Evolutionary conservation across 2,113 vertebrate species (phyloP), one percentile per base, ranked within the genome.

Genomic region (Oncorhynchus keta): DNA sequence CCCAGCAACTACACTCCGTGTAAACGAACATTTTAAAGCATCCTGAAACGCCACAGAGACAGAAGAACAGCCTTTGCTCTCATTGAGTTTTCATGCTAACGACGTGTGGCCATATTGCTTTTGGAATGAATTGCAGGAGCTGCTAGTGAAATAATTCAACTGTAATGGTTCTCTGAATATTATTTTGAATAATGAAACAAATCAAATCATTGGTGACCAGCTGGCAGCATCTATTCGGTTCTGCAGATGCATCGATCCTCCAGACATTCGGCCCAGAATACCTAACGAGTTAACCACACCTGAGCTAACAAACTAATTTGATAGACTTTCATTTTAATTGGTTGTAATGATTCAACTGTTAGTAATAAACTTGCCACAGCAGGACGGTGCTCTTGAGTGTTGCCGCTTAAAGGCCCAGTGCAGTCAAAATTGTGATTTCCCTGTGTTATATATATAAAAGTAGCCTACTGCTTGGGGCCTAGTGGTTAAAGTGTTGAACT

Each of bases 191-290:
- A 83, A 86, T 75, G 68, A 79, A 84, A 76, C 35, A 72, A 51
- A 71, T 26, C 24, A n/a, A 80, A 87, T 88, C 73, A 72, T 82
- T 77, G 77, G 81, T 85, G 74, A 71, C 12, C 6, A 45, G 69
- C 69, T 28, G 28, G 22, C 39, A n/a, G 24, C 69, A 51, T 28
- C 49, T 73, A 68, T 62, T 79, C 70, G 66, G 65, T 83, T 84
- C 59, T 48, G 72, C 78, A 61, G 74, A 70, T 72, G 64, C 81
- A 83, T 87, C 84, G 83, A 88, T 87, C 86, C 80, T 68, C 79
- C 57, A 69, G 73, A 69, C 86, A 84, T 62, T 77, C 77, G 85
- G 85, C 82, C 73, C 80, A 68, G 74, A 78, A 48, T 84, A 82
- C 82, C 87, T 20, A 68, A 68, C 7, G 68, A 13, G 65, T 76